Evolutionary conservation across 2,888 invertebrate genomes (phyloP), one percentile per base, ranked within the genome.

Genomic region (Tetranychus truncatus): DNA sequence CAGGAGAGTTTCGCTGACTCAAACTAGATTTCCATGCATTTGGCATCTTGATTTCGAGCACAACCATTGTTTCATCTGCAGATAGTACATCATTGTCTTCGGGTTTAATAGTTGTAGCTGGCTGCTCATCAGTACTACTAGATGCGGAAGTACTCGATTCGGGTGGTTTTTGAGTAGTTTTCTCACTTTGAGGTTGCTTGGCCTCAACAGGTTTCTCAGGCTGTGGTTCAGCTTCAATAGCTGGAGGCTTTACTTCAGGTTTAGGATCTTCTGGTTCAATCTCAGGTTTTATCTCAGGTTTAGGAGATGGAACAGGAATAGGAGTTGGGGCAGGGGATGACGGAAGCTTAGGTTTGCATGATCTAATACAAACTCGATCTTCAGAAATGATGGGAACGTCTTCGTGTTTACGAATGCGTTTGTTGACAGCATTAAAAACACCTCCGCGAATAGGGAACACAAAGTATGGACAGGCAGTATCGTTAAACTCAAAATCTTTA

Each of bases 381-480:
- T 89, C 85, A 0, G 90, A 89, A 18, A 92, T 84, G 9, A 87
- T 83, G 0, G 93, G 93, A 0, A 87, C 85, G 55, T 85, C 85
- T 78, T 88, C 86, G 81, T 94, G 94, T 80, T 91, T 91, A 78
- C 88, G 86, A 45, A 91, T 91, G 78, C 91, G 89, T 82, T 93
- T 93, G 83, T 89, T 92, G 24, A 90, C 90, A 5, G 89, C 85
- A 81, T 92, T 89, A 82, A 89, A 92, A 3, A 85, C 86, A 0
- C 94, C 93, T 8, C 93, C 93, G 80, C 88, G 87, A 0, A 90
- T 87, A 1, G 91, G 89, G 85, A 91, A 94, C 87, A 93, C 89
- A 85, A 94, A 86, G 83, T 91, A 91, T 66, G 91, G 84, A 80
- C 94, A 94, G 76, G 89, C 87, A 1, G 88, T 87, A 80, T 92